A percentile compares a stretch with the other conserved stretches of the same genome.
phyloP scores from a whole-genome alignment of 2,888 invertebrate species.

The Seira ritae region DNA sequence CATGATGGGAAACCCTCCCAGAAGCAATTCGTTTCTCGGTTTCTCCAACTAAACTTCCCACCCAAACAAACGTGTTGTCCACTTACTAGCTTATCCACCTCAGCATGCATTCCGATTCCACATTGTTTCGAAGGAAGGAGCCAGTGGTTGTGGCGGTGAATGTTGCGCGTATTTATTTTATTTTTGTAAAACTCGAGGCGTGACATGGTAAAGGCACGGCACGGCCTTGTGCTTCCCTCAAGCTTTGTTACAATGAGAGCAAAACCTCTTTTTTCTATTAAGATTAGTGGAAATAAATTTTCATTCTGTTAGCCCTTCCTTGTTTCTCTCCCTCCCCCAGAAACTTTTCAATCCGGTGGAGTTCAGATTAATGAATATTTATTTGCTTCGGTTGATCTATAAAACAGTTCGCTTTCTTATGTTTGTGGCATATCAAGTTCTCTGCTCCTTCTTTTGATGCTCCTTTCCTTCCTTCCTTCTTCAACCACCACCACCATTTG shows the following conservation, averaged over 20 bases:
- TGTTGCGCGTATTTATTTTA: background rate
- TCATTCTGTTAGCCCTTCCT: constrained; percentile 61
- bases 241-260: too few species aligned
- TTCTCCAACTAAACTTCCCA: too few species aligned
- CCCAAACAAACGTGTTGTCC: too few species aligned
- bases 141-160: background rate
- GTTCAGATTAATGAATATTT: constrained; percentile 73
- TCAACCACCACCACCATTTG: too few species aligned
- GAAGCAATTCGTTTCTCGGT: background rate
- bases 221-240: too few species aligned
- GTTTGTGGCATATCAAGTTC: background rate
- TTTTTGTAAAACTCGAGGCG: background rate
- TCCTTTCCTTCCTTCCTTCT: background rate
- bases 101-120: background rate
- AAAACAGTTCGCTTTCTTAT: constrained; percentile 24
- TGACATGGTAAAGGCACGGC: too few species aligned
- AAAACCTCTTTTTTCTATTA: constrained; percentile 52
- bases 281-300: constrained; percentile 72
- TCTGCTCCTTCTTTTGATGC: background rate
- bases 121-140: background rate
- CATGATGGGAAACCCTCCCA: background rate
- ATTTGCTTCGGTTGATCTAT: constrained; percentile 62
- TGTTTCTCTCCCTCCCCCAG: constrained; percentile 49
- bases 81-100: too few species aligned
- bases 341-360: constrained; percentile 70